Evolutionary conservation across 2,113 vertebrate species (phyloP), one percentile per base, ranked within the genome.

Genomic region (Oryzias javanicus): DNA sequence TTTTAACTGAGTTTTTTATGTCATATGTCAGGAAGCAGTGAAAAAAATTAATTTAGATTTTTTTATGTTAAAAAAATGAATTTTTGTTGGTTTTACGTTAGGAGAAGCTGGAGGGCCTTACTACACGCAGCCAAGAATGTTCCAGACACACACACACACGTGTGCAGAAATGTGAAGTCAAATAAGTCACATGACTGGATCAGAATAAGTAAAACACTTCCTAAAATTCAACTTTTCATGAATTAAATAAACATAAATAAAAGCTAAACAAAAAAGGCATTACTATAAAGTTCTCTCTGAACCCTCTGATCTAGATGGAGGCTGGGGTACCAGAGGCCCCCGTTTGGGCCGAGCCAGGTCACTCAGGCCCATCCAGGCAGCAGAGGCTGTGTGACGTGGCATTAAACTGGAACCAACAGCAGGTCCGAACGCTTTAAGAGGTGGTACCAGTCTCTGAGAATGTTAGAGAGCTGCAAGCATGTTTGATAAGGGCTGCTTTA

Each of bases 401-500:
- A 86, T 24, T 58, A 42, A 77, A 60, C 58, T 67, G 76, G 83
- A 80, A 79, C 85, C 80, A 79, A 81, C 86, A 82, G 74, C 72
- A 82, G 83, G 85, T 82, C 81, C 59, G 55, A 86, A 72, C 55
- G 67, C 75, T 88, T 90, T 87, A 87, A 88, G 81, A 88, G 86
- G 80, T 77, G 75, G 74, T 67, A 76, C 76, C 78, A 52, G 83
- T 82, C 74, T 68, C 59, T 42, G 59, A 68, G 20, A 76, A 25
- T 6, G n/a, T 25, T 53, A 73, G 25, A 81, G 67, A 83, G 53
- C 74, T 55, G 60, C 72, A 58, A 47, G n/a, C 27, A 17, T 56
- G 60, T 68, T 68, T 58, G 61, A 72, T 67, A 48, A 75, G 45
- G 75, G 49, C 77, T 41, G 48, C 61, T 70, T 35, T 29, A 29